phyloP scores from a whole-genome alignment of 2,888 invertebrate species.

The Synanthedon tipuliformis region DNA sequence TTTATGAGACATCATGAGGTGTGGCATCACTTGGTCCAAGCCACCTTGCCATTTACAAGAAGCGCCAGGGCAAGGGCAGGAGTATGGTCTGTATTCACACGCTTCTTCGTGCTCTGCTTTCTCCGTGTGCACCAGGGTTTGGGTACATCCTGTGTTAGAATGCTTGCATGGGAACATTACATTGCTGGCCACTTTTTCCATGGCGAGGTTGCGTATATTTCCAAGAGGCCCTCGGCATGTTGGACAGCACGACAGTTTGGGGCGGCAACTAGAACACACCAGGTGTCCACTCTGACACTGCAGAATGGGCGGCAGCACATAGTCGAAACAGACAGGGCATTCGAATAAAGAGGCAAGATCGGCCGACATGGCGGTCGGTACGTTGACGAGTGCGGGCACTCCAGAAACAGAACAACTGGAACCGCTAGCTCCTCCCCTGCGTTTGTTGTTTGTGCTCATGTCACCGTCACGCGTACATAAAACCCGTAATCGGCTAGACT shows the following conservation, averaged over 20 bases:
- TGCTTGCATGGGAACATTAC: slow-evolving; percentile 99
- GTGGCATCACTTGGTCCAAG: slow-evolving; percentile 98
- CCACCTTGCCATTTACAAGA: slow-evolving; percentile 99
- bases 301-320: slow-evolving; percentile 97
- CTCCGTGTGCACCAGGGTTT: slow-evolving; percentile 93
- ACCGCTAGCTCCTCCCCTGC: slow-evolving; percentile 64
- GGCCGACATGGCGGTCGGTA: slow-evolving; percentile 79
- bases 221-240: slow-evolving; percentile 97
- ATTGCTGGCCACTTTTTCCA: slow-evolving; percentile 99
- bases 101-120: slow-evolving; percentile 99
- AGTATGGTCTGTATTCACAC: slow-evolving; percentile 98
- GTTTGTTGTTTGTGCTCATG: slow-evolving; percentile 69
- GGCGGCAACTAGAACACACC: slow-evolving; percentile 96
- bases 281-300: slow-evolving; percentile 99
- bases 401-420: slow-evolving; percentile 66
- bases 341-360: slow-evolving; percentile 93
- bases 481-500: slow-evolving; percentile 32
- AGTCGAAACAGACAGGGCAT: slow-evolving; percentile 99
- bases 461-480: slow-evolving; percentile 62
- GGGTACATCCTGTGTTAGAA: slow-evolving; percentile 93
- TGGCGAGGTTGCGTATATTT: slow-evolving; percentile 97
- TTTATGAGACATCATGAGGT: slow-evolving; percentile 96
- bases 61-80: slow-evolving; percentile 99
- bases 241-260: slow-evolving; percentile 97
- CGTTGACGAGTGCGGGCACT: slow-evolving; percentile 67